Base-by-base conservation (phyloP, 2,797 vertebrate genomes). In the Galagoides demidoff region DNA sequence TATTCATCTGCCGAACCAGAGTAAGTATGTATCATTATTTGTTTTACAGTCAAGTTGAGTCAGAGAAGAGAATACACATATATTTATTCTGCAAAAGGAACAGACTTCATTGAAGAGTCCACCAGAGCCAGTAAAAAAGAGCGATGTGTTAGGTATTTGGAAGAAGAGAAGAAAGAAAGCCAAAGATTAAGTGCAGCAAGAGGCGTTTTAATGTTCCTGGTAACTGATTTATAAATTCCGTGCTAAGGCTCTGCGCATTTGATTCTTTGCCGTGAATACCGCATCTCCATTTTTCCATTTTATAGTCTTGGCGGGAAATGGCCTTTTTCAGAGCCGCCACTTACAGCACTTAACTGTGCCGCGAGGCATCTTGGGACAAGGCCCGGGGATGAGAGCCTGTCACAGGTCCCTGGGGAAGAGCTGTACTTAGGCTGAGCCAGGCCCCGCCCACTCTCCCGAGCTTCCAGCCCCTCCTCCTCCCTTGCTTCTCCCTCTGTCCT, bases 151-250 rank as follows among this genome's bases (percentile, higher is more conserved):
- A 68, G 89, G 84, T 73, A n/a, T 92, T 78, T 92, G 85, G 34
- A 94, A 85, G 37, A 90, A 74, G 73, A 68, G 61, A 95, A 85
- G 49, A 85, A 90, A 92, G 88, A 25, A 87, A 93, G 81, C 70
- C 0, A 0, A 59, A 90, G 92, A 94, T 79, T 20, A 92, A 92
- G 76, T 16, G 76, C n/a, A 22, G 29, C 64, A 13, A 89, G 76
- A 91, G 64, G 70, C 66, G 0, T 95, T 92, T 88, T 84, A 95
- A 96, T 83, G 92, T 68, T 27, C 85, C 92, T 14, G 2, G 91
- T 90, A 94, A 94, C 95, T 89, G 95, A 94, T 95, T 94, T 96
- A 95, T 84, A 91, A 96, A 95, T 94, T 94, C 93, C 10, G 0
- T 14, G 55, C 37, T 57, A 78, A 91, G 59, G 20, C 86, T 71